These are phyloP conservation scores for Muntiacus muntjak DNA, from an alignment of 2,113 vertebrate species.

Conservation along the genomic window DNA sequence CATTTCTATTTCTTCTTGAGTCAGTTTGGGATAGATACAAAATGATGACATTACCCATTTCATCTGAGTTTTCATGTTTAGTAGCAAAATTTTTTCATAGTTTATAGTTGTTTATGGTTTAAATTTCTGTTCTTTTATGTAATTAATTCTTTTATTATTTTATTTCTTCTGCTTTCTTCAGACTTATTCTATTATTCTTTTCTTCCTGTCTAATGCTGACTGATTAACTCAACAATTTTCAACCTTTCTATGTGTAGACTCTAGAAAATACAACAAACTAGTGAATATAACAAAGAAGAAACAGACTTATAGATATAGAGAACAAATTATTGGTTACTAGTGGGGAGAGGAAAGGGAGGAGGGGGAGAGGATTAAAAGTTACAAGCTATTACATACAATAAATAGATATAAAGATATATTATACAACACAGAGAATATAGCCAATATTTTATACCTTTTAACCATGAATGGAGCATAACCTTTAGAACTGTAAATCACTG, in stretches of 20 bases:
- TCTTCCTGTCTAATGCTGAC: neutral
- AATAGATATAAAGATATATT: neutral
- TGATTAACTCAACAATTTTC: neutral
- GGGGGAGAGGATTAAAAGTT: neutral
- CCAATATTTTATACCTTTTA: neutral
- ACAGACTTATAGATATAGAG: neutral
- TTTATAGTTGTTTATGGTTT: neutral
- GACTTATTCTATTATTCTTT: neutral
- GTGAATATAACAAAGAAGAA: neutral
- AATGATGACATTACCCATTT: neutral
- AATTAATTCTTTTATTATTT: slow-evolving; percentile 16
- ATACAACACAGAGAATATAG: neutral
- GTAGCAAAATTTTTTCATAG: neutral
- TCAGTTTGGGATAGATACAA: neutral
- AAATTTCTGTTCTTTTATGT: neutral
- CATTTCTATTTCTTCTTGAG: slow-evolving; percentile 6
- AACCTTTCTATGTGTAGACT: neutral
- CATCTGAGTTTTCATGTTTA: neutral
- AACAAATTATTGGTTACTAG: neutral
- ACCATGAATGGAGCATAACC: neutral
- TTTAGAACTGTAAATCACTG: neutral
- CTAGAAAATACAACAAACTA: neutral
- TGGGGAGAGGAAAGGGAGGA: neutral
- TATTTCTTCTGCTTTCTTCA: neutral
- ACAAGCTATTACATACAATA: neutral